Base-by-base conservation (phyloP, 2,113 vertebrate species). In the Apus apus region DNA sequence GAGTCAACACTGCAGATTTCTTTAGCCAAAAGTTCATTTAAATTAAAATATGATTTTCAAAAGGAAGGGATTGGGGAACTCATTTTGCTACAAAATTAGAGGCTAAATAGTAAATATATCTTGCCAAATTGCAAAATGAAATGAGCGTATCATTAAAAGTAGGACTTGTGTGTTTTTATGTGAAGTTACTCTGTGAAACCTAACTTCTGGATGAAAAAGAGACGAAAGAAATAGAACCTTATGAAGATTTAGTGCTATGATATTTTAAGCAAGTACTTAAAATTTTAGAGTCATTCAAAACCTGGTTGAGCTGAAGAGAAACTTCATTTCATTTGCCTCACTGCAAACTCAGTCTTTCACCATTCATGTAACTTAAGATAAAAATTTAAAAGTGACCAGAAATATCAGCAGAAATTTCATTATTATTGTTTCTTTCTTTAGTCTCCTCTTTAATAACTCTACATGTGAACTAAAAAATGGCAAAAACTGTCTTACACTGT, bases 41-140 rank as follows among this genome's bases (percentile, higher is more conserved):
- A 58, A 46, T 6, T 45, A 20, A 20, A 85, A 53, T 13, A 12
- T 36, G 13, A 6, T 4, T 77, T 77, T 60, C 13, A 40, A 46
- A 81, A 56, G 38, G 12, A 64, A 8, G 10, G 13, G 11, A 18
- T 40, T 0, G 1, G 25, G 25, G 8, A 36, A 12, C 5, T 67
- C 2, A 1, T 25, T 67, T 68, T 10, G 13, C 11, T 65, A 27
- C 17, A 46, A 14, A 84, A 46, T 65, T 53, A 11, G 15, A 79
- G 14, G 12, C 3, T n/a, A 8, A 80, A 71, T 17, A 23, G 11
- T 23, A 23, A 76, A 43, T 0, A 4, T 65, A 4, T 1, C 6
- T 50, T 67, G 6, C 65, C 29, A 70, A 22, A 46, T 32, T 30
- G 6, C 3, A 30, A 21, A 48, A 54, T 57, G 19, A 32, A 43